Base-by-base conservation (phyloP, 2,113 vertebrate genomes). In the Corythoichthys haematopterus region DNA sequence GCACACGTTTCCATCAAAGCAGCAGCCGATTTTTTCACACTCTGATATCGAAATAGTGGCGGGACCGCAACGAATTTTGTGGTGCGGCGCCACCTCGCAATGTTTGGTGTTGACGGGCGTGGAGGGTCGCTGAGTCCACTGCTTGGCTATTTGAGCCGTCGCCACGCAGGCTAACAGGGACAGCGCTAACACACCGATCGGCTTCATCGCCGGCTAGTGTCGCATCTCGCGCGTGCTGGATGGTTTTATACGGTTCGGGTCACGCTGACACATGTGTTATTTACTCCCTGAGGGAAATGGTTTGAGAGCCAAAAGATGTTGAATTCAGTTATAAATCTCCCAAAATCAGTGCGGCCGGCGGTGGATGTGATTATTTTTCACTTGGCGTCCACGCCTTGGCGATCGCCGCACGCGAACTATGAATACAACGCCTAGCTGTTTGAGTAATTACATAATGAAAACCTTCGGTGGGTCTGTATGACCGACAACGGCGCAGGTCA, bases 161-260 rank as follows among this genome's bases (percentile, higher is more conserved):
- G 59, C 37, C 58, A 80, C 28, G 53, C 52, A 69, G 56, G 69
- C 59, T 16, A 33, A 20, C n/a, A 86, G 14, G 36, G 48, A 60
- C 37, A 76, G 38, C 36, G 71, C 75, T 40, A 87, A 53, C 57
- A 85, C 66, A 62, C 45, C 61, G 64, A 69, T 70, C 33, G 65
- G 35, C 69, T 80, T 86, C 71, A 86, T 77, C 52, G 69, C 35
- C 55, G 68, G 68, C 40, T 0, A 73, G 58, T 50, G 69, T 73
- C 45, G 11, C 61, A 69, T 47, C 61, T 38, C 62, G 58, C 64
- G 76, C 60, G 35, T 52, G 70, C 6, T 79, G 84, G 75, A 82
- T 47, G 48, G 78, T 84, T 88, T 85, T 87, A 88, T 86, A 80
- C 72, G 55, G 62, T 70, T 53, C 33, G 35, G 46, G 28, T 35